These are phyloP conservation scores for Neomicropteryx cornuta DNA, from an alignment of 1,140 invertebrate genomes.

Conservation along the genomic window DNA sequence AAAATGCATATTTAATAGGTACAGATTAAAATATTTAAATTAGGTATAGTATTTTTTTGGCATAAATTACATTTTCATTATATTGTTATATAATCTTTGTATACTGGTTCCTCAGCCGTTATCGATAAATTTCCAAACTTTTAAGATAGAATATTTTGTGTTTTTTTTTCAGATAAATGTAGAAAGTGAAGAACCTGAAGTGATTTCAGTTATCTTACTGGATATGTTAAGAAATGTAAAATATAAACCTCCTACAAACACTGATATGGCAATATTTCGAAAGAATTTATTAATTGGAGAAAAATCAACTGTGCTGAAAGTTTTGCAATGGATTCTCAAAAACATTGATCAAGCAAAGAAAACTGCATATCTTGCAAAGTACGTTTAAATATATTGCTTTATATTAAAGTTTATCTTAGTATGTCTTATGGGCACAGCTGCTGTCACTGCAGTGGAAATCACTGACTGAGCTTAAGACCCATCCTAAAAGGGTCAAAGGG, in stretches of 20 bases:
- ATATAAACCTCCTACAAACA: constrained; percentile 30
- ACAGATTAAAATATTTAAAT: no score
- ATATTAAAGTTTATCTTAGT: constrained; percentile 8
- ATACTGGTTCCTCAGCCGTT: no score
- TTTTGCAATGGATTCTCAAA: constrained; percentile 68
- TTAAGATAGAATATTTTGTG: no score
- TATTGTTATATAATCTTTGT: no score
- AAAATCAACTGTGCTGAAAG: constrained; percentile 61
- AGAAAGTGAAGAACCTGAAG: constrained; percentile 32
- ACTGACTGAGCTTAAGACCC: no score
- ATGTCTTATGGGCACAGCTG: no score
- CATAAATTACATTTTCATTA: no score
- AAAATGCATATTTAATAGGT: no score
- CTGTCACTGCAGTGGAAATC: no score
- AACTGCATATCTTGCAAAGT: constrained; percentile 67
- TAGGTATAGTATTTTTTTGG: no score
- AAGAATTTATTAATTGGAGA: constrained; percentile 65
- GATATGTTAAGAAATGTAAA: constrained; percentile 38
- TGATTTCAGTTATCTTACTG: constrained; percentile 27
- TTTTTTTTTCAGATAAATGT: constrained; percentile 30
- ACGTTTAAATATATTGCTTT: constrained; percentile 16
- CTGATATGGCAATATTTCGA: constrained; percentile 42
- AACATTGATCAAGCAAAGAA: constrained; percentile 64
- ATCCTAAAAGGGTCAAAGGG: no score
- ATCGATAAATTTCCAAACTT: no score